These are phyloP conservation scores for Alethe diademata DNA, from an alignment of 2,113 vertebrate genomes.

Conservation along the genomic window DNA sequence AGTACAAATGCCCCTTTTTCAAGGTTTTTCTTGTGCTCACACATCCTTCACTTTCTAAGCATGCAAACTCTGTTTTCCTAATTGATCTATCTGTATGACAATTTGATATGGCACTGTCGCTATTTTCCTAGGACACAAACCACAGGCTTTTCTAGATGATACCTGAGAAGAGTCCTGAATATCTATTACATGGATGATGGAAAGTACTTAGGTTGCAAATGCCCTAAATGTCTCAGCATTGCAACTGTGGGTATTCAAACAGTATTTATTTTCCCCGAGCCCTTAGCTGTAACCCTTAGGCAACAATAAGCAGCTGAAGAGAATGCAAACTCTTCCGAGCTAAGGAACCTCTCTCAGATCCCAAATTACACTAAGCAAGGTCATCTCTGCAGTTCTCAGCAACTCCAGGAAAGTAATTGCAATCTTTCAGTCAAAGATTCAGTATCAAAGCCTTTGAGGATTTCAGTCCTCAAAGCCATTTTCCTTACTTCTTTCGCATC, in stretches of 20 bases:
- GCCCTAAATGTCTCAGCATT: not conserved
- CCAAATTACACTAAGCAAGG: not conserved
- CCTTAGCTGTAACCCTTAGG: not conserved
- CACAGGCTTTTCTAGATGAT: not conserved
- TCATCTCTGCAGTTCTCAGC: not conserved
- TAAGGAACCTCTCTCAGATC: not conserved
- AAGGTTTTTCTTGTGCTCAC: not conserved
- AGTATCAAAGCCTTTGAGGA: not conserved
- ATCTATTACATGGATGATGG: not conserved
- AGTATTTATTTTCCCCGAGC: not conserved
- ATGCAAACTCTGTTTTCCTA: not conserved
- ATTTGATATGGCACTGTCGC: not conserved
- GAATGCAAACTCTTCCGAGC: not conserved
- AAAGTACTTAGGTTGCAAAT: not conserved
- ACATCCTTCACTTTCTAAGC: not conserved
- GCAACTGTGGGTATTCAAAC: not conserved
- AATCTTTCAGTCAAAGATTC: not conserved
- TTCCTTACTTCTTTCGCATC: not conserved
- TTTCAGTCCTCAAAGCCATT: not conserved
- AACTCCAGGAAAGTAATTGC: not conserved
- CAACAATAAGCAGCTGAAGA: not conserved
- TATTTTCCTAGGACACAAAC: constrained; percentile 17
- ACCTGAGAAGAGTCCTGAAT: not conserved
- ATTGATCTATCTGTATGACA: constrained; percentile 28
- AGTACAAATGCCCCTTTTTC: constrained; percentile 35